Evolutionary conservation across 2,113 vertebrate species (phyloP).

Genomic region (Corythornis cristatus): DNA sequence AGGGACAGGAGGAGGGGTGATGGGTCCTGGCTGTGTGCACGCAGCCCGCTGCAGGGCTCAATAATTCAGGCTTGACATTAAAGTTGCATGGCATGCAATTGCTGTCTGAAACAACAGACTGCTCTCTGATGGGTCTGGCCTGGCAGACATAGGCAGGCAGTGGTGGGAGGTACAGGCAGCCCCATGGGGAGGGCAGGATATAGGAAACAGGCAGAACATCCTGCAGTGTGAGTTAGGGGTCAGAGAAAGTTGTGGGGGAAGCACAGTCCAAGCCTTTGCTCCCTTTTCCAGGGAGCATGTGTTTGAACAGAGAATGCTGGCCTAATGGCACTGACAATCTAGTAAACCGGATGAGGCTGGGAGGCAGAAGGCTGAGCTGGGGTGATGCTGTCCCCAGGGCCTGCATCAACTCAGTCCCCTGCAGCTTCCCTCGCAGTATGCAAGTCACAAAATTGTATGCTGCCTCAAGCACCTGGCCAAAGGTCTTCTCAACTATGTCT

Average conservation of each 20-base stretch:
- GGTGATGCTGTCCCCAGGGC: neutral
- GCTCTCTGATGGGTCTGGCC: neutral
- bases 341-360: neutral
- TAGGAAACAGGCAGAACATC: neutral
- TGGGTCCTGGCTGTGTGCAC: neutral
- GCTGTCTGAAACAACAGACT: neutral
- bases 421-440: neutral
- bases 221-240: neutral
- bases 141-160: fast-evolving
- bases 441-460: neutral
- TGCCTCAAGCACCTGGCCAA: fast-evolving
- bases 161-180: fast-evolving
- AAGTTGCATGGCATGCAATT: slow-evolving; percentile 6
- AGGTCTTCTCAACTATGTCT: neutral
- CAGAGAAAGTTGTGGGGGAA: neutral
- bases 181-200: neutral
- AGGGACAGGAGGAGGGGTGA: neutral
- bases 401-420: neutral
- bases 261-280: neutral
- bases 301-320: neutral
- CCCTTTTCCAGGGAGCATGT: neutral
- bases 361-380: neutral
- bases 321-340: neutral
- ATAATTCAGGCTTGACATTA: slow-evolving; percentile 56
- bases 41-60: neutral